Evolutionary conservation across 2,888 invertebrate genomes (phyloP).

Genomic region (Scaptomyza cyrtandrae): DNA sequence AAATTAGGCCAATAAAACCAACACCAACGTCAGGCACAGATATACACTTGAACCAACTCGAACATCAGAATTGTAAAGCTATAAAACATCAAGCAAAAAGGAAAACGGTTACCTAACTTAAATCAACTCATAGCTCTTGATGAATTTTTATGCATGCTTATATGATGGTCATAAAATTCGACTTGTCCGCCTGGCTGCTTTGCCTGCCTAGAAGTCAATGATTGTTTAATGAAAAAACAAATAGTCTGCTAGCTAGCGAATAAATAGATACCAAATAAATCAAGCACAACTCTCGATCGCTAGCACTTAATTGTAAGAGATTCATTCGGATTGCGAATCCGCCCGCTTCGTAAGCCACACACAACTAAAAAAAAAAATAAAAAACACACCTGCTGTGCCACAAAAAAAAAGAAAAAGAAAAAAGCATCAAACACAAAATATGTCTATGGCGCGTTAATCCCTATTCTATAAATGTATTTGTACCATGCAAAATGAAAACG

Average conservation of each 20-base stretch:
- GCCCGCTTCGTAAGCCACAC: constrained; percentile 71
- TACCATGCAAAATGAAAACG: constrained; percentile 51
- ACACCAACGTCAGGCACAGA: constrained; percentile 49
- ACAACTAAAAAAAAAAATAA: constrained; percentile 19
- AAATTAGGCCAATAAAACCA: constrained; percentile 79
- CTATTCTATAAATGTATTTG: constrained; percentile 51
- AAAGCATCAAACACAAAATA: constrained; percentile 13
- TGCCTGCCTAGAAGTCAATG: constrained; percentile 71
- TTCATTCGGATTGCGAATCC: constrained; percentile 60
- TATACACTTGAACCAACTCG: not conserved
- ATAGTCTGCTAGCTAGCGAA: constrained; percentile 48
- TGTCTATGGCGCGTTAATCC: constrained; percentile 75
- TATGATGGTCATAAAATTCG: constrained; percentile 68
- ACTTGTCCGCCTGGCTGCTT: not conserved
- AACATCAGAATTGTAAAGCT: constrained; percentile 57
- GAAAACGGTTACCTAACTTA: constrained; percentile 60
- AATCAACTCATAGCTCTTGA: constrained; percentile 68
- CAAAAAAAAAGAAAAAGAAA: constrained; percentile 15
- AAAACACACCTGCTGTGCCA: constrained; percentile 67
- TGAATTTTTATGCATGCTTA: constrained; percentile 80
- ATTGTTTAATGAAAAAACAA: constrained; percentile 74
- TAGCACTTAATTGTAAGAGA: constrained; percentile 69
- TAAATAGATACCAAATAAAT: constrained; percentile 69
- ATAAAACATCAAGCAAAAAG: constrained; percentile 68
- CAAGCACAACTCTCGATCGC: constrained; percentile 58